Evolutionary conservation across 1,140 invertebrate species (phyloP).

Genomic region (Drosophila littoralis): DNA sequence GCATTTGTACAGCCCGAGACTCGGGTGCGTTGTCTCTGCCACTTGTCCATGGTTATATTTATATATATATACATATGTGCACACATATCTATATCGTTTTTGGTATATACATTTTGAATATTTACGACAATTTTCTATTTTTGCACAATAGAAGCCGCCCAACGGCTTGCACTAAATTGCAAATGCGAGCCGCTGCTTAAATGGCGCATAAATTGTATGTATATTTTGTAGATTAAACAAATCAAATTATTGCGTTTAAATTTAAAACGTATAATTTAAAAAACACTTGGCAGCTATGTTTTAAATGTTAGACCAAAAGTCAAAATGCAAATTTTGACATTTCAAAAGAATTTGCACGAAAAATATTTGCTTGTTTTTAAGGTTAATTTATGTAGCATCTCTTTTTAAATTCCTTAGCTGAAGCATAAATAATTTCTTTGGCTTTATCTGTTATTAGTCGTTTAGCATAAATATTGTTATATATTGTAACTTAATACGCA

Average conservation of each 20-base stretch:
- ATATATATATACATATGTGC: constrained; percentile 21
- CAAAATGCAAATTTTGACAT: constrained; percentile 7
- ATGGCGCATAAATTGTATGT: constrained; percentile 73
- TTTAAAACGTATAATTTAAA: constrained; percentile 46
- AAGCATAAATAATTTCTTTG: no score
- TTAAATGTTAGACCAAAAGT: neutral
- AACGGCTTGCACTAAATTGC: constrained; percentile 45
- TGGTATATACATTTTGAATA: constrained; percentile 36
- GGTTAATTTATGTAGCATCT: neutral
- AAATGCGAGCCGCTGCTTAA: constrained; percentile 31
- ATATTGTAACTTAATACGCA: constrained; percentile 79
- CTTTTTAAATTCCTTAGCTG: no score
- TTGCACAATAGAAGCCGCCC: constrained; percentile 26
- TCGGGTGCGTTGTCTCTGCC: constrained; percentile 43
- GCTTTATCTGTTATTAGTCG: no score
- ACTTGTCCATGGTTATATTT: constrained; percentile 55
- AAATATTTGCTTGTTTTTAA: neutral
- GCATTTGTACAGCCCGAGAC: constrained; percentile 4
- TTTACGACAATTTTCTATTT: constrained; percentile 58
- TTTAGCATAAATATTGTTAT: neutral
- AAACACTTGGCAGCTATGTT: neutral
- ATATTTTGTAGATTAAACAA: constrained; percentile 66
- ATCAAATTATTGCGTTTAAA: constrained; percentile 39
- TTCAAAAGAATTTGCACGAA: neutral
- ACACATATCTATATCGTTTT: constrained; percentile 38